phyloP scores from a whole-genome alignment of 92 coral and sea anemone species.

The Actinernus sp. region DNA sequence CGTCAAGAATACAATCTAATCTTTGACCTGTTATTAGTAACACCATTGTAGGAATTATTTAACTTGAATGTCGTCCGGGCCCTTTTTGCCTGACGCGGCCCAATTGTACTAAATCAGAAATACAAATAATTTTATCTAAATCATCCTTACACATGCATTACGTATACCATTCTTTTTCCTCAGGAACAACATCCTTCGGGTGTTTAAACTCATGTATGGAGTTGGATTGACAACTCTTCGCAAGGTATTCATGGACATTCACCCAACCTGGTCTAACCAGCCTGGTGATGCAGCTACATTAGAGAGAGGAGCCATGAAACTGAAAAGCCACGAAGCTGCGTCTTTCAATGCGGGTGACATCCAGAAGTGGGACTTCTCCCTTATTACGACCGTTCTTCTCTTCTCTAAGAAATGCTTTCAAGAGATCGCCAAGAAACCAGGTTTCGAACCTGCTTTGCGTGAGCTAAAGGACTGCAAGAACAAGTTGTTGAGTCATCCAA shows the following conservation, averaged over 20 bases:
- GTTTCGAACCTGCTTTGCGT: slow-evolving; percentile 50
- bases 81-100: too few relatives aligned
- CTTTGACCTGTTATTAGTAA: too few relatives aligned
- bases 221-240: slow-evolving; percentile 74
- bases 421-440: slow-evolving; percentile 48
- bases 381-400: slow-evolving; percentile 75
- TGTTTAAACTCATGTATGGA: slow-evolving; percentile 72
- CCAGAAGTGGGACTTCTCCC: slow-evolving; percentile 84
- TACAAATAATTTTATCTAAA: too few relatives aligned
- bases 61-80: too few relatives aligned
- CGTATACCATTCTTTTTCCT: neutral
- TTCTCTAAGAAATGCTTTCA: slow-evolving; percentile 54
- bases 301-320: slow-evolving; percentile 63
- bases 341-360: slow-evolving; percentile 71
- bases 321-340: slow-evolving; percentile 46
- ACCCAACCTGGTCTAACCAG: slow-evolving; percentile 82
- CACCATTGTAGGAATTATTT: too few relatives aligned
- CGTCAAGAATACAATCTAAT: too few relatives aligned
- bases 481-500: slow-evolving; percentile 70
- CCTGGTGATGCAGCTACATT: slow-evolving; percentile 77
- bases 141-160: neutral
- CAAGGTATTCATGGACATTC: slow-evolving; percentile 64
- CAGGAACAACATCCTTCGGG: slow-evolving; percentile 67
- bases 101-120: too few relatives aligned
- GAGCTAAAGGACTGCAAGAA: slow-evolving; percentile 65